Percentiles rank a stretch among this genome's conserved stretches.
These are phyloP conservation scores for Onychomys torridus DNA, from an alignment of 2,797 vertebrate species.

Conservation along the genomic window DNA sequence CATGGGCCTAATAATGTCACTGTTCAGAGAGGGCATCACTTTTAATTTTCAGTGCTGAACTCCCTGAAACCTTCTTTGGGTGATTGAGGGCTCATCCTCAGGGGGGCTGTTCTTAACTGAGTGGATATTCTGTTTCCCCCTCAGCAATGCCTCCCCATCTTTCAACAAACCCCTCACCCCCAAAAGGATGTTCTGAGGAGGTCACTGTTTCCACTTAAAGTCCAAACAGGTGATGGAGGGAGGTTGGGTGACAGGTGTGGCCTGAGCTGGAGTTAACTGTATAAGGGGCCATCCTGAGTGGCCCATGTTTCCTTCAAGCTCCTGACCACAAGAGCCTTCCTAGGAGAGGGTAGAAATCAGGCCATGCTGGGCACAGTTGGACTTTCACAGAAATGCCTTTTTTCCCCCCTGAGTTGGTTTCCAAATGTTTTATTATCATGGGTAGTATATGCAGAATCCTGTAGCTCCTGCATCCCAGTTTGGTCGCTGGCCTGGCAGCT, in stretches of 20 bases:
- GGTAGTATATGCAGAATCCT: background rate
- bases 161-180: too few species aligned
- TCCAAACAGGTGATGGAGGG: background rate
- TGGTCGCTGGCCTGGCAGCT: background rate
- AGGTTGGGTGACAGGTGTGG: background rate
- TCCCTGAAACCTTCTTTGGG: background rate
- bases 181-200: too few species aligned
- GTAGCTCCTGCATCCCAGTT: background rate
- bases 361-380: background rate
- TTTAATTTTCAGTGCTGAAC: background rate
- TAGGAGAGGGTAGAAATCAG: background rate
- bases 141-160: background rate
- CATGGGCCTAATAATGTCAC: background rate
- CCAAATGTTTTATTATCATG: background rate
- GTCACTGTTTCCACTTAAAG: background rate
- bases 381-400: background rate
- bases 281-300: too few species aligned
- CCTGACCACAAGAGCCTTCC: background rate
- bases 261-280: background rate
- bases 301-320: background rate
- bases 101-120: background rate
- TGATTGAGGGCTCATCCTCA: too few species aligned
- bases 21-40: background rate
- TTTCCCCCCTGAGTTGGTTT: background rate
- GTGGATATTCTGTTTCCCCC: too few species aligned